These are phyloP conservation scores for Drosophila putrida DNA, from an alignment of 2,888 invertebrate species.

Conservation along the genomic window DNA sequence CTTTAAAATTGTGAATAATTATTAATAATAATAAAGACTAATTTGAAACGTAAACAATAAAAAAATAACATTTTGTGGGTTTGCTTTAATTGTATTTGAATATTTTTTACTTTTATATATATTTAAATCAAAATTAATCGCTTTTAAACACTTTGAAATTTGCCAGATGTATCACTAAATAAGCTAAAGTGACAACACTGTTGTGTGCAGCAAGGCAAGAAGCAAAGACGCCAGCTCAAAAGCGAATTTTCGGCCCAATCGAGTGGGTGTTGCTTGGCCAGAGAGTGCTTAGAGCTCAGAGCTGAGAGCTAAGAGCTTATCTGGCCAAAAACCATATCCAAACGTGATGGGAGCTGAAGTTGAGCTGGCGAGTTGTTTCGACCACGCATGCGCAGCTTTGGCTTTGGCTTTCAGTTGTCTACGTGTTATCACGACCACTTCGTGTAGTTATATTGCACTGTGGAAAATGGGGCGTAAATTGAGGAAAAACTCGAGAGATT, in stretches of 20 bases:
- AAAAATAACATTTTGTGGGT: too few species aligned
- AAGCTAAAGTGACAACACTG: too few species aligned
- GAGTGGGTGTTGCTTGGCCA: constrained; percentile 70
- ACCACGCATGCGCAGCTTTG: constrained; percentile 72
- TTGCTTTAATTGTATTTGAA: too few species aligned
- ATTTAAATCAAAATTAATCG: too few species aligned
- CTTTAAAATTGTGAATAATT: too few species aligned
- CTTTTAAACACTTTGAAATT: too few species aligned
- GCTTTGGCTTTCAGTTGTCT: constrained; percentile 53
- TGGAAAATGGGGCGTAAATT: constrained; percentile 26
- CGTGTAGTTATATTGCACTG: constrained; percentile 29
- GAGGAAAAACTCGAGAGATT: constrained; percentile 15
- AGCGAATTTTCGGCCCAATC: constrained; percentile 32
- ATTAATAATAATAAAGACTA: too few species aligned
- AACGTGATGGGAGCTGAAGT: constrained; percentile 19
- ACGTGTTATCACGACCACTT: constrained; percentile 76
- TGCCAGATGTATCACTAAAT: too few species aligned
- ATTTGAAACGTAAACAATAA: too few species aligned
- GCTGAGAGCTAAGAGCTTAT: constrained; percentile 48
- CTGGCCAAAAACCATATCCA: constrained; percentile 40
- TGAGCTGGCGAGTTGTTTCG: constrained; percentile 34
- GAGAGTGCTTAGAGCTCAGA: neutral
- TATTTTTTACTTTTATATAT: too few species aligned
- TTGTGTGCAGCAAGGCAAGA: constrained; percentile 42
- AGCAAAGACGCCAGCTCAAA: constrained; percentile 8